Evolutionary conservation across 1,140 invertebrate species (phyloP), one percentile per base, ranked within the genome.

Genomic region (Diachasma alloeum): DNA sequence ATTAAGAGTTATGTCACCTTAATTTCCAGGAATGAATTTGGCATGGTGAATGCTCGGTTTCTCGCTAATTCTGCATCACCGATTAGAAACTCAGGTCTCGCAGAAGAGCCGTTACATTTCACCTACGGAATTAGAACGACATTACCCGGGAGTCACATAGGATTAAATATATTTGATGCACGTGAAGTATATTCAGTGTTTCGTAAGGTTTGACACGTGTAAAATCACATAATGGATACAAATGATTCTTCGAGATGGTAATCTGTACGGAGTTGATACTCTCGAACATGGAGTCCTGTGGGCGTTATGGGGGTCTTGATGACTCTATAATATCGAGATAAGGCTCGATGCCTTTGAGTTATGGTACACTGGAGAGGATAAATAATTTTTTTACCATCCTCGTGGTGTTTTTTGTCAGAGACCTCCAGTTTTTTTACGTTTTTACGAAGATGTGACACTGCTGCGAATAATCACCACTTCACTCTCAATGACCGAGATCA

Each of bases 11-110:
- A 53, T 53, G 48, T 53, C 48, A 39, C 31, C 15, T 36, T 19
- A 42, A 44, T 46, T 70, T 70, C 68, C 39, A 44, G 22, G 68
- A 70, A 70, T 70, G 68, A 70, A 70, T 70, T 70, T 70, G 68
- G 68, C 68, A 70, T 44, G 37, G 68, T n/a, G 17, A 70, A 70
- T 24, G 42, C 68, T 10, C 13, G 13, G 37, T 70, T 70, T 69
- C 68, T 17, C 19, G 22, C 68, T 70, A 70, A 70, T 70, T 70
- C 68, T 44, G 39, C 59, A 63, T 63, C 59, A 63, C 6, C 59
- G 59, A 63, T 63, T 63, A 63, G 59, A 63, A 63, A 63, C 59
- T 24, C 59, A 63, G 11, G 59, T 63, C 59, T 24, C 24, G 59
- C 59, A 63, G 59, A 63, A 63, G 59, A 63, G 59, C 59, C 59